Conservation (phyloP, 2,113 vertebrate genomes). For the Gadus macrocephalus region DNA sequence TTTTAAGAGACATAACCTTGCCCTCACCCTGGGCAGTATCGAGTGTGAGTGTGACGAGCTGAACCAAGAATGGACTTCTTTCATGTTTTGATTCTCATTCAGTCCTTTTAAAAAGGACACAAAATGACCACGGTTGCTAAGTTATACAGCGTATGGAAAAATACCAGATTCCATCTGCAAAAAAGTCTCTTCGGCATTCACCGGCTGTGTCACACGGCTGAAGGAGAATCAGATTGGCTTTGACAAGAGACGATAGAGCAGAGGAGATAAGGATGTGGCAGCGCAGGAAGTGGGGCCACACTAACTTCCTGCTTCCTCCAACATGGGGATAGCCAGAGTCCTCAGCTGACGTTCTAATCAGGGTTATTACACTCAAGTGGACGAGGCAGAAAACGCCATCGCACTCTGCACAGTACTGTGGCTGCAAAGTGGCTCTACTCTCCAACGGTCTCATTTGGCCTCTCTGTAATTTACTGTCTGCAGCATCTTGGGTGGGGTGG, state of each 20-base stretch:
- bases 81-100: background rate
- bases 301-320: slow-evolving; percentile 22
- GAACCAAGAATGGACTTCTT: background rate
- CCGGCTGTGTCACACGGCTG: slow-evolving; percentile 18
- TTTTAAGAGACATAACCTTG: background rate
- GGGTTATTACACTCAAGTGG: background rate
- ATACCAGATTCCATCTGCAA: background rate
- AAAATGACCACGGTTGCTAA: background rate
- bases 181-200: background rate
- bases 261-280: slow-evolving; percentile 12
- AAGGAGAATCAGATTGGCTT: slow-evolving; percentile 22
- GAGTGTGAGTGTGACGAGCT: background rate
- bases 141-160: slow-evolving; percentile 4
- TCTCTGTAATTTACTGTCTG: slow-evolving; percentile 33
- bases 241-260: slow-evolving; percentile 14
- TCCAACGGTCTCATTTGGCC: slow-evolving; percentile 11
- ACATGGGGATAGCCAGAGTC: slow-evolving; percentile 28
- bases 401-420: too few relatives aligned
- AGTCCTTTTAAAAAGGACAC: background rate
- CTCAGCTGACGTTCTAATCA: slow-evolving; percentile 22
- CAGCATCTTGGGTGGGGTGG: slow-evolving; percentile 29
- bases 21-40: background rate
- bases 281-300: background rate
- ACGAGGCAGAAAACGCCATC: background rate
- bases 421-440: slow-evolving; percentile 8